Conservation (phyloP, 2,888 invertebrate species). For the Caenorhabditis macrosperma region DNA sequence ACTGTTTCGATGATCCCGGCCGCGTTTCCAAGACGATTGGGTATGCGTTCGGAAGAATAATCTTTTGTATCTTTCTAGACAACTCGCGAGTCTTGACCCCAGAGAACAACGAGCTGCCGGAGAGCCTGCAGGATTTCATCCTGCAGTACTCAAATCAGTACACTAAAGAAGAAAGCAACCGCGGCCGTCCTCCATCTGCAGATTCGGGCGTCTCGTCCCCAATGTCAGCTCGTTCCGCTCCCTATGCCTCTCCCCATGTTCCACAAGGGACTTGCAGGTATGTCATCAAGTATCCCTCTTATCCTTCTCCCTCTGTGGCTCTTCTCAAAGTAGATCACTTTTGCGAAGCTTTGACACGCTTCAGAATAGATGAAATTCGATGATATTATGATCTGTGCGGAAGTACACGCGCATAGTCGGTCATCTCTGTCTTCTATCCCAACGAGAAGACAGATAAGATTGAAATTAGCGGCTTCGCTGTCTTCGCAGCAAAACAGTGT, state of each 20-base stretch:
- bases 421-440: conserved; percentile 20
- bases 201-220: conserved; percentile 78
- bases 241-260: conserved; percentile 72
- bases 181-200: conserved; percentile 64
- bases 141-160: conserved; percentile 77
- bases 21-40: too few species aligned
- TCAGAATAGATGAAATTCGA: neutral
- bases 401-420: conserved; percentile 8
- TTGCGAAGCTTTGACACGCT: too few species aligned
- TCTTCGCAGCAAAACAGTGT: conserved; percentile 48
- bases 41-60: neutral
- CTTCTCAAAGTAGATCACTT: too few species aligned
- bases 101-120: conserved; percentile 75
- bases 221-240: conserved; percentile 75
- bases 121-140: conserved; percentile 79
- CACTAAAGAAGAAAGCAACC: conserved; percentile 52
- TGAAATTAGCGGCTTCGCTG: conserved; percentile 53
- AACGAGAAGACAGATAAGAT: conserved; percentile 36
- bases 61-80: conserved; percentile 21
- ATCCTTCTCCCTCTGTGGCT: neutral
- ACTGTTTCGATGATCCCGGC: conserved; percentile 32
- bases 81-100: conserved; percentile 31
- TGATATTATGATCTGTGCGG: neutral
- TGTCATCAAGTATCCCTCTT: neutral
- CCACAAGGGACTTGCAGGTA: conserved; percentile 69